Base-by-base conservation (phyloP, 2,113 vertebrate species). In the Isurus oxyrinchus region DNA sequence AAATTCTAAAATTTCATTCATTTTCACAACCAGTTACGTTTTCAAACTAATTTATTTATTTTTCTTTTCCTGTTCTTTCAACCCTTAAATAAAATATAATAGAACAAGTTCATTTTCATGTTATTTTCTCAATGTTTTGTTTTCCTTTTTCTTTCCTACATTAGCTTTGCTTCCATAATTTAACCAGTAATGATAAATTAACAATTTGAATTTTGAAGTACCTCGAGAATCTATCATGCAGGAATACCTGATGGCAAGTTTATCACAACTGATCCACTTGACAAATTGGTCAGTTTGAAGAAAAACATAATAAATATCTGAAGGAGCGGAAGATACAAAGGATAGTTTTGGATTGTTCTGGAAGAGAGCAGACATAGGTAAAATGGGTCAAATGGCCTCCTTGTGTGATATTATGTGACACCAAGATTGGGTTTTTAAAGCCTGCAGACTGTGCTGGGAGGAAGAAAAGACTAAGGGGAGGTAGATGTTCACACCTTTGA, bases 221-320 rank as follows among this genome's bases (percentile, higher is more conserved):
- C 35, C 16, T 3, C 57, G 25, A 40, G 19, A 31, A 93, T 61
- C 31, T n/a, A n/a, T 61, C 11, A 35, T 63, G 14, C 16, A 61
- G 16, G 14, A 63, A 63, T 61, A 61, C 25, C 31, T 5, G 7
- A 93, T 5, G 59, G 57, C 57, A 61, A 11, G n/a, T 93, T 63
- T 63, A 40, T 19, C 1, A 66, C 35, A 63, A 55, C 1, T 91
- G 31, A 91, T 35, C 57, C 4, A 23, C 6, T 66, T 66, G 35
- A 61, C 59, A 63, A 94, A 94, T 59, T 53, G 25, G 53, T 90
- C 31, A 90, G 87, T 27, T 93, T 93, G n/a, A 94, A 94, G 59
- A 4, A 23, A 94, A n/a, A 63, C 2, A 0, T 94, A n/a, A 93
- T 93, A 94, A 94, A 40, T 66, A 94, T 23, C 66, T 94, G 31